These are phyloP conservation scores for Sesia bembeciformis DNA, from an alignment of 2,888 invertebrate species.

Conservation along the genomic window DNA sequence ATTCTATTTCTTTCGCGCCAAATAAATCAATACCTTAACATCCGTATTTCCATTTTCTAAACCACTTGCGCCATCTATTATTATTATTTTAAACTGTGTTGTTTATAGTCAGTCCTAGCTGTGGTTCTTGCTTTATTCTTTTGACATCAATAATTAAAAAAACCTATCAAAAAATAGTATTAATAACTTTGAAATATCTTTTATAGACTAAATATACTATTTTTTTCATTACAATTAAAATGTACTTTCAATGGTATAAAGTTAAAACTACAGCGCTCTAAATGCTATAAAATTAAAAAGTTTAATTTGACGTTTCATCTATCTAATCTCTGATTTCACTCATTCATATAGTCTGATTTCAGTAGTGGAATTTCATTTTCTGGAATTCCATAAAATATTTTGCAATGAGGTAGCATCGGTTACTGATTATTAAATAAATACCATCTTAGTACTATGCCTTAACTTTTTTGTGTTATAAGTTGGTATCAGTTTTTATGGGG, in stretches of 20 bases:
- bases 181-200: too few relatives aligned
- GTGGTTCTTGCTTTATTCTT: too few relatives aligned
- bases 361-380: slow-evolving; percentile 30
- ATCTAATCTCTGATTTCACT: slow-evolving; percentile 18
- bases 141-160: too few relatives aligned
- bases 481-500: slow-evolving; percentile 43
- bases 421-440: slow-evolving; percentile 27
- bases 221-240: too few relatives aligned
- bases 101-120: too few relatives aligned
- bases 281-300: too few relatives aligned
- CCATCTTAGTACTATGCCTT: slow-evolving; percentile 63
- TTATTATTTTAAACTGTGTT: too few relatives aligned
- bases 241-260: too few relatives aligned
- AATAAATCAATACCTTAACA: neutral
- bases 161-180: too few relatives aligned
- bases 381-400: slow-evolving; percentile 24
- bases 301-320: slow-evolving; percentile 15
- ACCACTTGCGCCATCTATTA: neutral
- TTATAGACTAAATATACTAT: too few relatives aligned
- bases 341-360: slow-evolving; percentile 38
- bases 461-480: slow-evolving; percentile 46
- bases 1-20: neutral
- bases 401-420: slow-evolving; percentile 64
- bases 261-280: too few relatives aligned
- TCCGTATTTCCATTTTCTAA: too few relatives aligned